Evolutionary conservation across 2,888 invertebrate genomes (phyloP).

Genomic region (Watsonalla cultraria): DNA sequence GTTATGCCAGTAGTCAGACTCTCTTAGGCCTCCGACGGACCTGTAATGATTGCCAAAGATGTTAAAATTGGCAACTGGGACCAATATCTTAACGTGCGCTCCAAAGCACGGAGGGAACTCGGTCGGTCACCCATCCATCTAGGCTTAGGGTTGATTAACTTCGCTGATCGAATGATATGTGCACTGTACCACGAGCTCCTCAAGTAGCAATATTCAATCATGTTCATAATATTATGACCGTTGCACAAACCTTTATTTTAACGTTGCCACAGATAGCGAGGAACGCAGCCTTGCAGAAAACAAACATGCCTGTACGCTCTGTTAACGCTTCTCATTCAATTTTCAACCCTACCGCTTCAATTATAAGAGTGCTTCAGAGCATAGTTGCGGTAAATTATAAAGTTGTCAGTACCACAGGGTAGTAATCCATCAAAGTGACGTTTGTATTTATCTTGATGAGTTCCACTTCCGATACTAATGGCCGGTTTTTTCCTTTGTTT

Average conservation of each 20-base stretch:
- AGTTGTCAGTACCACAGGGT: slow-evolving; percentile 38
- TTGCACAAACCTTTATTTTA: slow-evolving; percentile 16
- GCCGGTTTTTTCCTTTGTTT: slow-evolving; percentile 47
- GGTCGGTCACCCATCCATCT: too few species aligned
- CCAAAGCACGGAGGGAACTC: too few species aligned
- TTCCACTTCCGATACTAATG: slow-evolving; percentile 67
- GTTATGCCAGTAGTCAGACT: too few species aligned
- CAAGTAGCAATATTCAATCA: too few species aligned
- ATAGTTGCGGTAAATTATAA: slow-evolving; percentile 28
- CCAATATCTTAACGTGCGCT: too few species aligned
- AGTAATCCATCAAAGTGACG: slow-evolving; percentile 72
- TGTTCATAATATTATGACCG: slow-evolving; percentile 49
- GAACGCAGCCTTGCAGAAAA: slow-evolving; percentile 48
- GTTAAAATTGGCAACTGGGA: too few species aligned
- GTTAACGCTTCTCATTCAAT: slow-evolving; percentile 15
- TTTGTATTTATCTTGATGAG: slow-evolving; percentile 76
- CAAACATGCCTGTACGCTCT: slow-evolving; percentile 21
- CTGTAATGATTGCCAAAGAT: too few species aligned
- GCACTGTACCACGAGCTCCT: too few species aligned
- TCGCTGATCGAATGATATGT: too few species aligned
- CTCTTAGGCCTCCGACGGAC: too few species aligned
- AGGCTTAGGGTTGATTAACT: too few species aligned
- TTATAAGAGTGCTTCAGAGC: slow-evolving; percentile 17
- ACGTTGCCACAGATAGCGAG: slow-evolving; percentile 32
- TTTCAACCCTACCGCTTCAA: slow-evolving; percentile 28